Evolutionary conservation across 2,888 invertebrate species (phyloP).

Genomic region (Drosophila parthenogenetica): DNA sequence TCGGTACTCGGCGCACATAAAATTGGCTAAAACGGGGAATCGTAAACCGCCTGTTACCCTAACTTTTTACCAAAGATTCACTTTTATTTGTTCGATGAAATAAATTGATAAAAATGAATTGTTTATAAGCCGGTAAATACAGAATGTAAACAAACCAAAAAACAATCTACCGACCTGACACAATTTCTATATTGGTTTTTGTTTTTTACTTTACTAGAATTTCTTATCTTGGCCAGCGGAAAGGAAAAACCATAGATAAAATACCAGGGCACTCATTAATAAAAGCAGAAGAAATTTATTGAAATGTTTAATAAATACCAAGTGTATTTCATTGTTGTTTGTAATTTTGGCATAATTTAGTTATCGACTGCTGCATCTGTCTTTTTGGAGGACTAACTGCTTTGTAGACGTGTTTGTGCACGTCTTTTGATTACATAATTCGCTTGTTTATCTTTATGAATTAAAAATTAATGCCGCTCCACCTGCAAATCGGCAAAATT

Average conservation of each 20-base stretch:
- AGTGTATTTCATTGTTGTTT: too few species aligned
- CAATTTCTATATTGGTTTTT: conserved; percentile 6
- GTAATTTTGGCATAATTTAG: too few species aligned
- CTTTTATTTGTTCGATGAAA: not conserved
- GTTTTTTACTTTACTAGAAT: not conserved
- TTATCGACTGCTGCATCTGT: conserved; percentile 12
- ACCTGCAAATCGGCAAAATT: conserved; percentile 55
- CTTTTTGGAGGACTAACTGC: not conserved
- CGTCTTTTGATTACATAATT: conserved; percentile 37
- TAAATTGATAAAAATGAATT: not conserved
- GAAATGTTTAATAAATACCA: too few species aligned
- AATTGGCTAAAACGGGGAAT: not conserved
- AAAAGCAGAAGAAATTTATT: too few species aligned
- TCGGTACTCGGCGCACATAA: not conserved
- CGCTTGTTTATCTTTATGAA: conserved; percentile 45
- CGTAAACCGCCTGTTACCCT: not conserved
- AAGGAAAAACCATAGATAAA: not conserved
- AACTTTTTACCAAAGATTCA: not conserved
- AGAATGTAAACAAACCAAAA: conserved; percentile 12
- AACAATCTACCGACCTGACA: conserved; percentile 9
- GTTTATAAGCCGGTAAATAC: not conserved
- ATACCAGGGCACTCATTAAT: not conserved
- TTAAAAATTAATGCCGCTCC: conserved; percentile 39
- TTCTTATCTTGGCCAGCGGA: conserved; percentile 3
- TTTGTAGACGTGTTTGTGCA: not conserved